Conservation (phyloP, 2,113 vertebrate species). For the Proteles cristata region DNA sequence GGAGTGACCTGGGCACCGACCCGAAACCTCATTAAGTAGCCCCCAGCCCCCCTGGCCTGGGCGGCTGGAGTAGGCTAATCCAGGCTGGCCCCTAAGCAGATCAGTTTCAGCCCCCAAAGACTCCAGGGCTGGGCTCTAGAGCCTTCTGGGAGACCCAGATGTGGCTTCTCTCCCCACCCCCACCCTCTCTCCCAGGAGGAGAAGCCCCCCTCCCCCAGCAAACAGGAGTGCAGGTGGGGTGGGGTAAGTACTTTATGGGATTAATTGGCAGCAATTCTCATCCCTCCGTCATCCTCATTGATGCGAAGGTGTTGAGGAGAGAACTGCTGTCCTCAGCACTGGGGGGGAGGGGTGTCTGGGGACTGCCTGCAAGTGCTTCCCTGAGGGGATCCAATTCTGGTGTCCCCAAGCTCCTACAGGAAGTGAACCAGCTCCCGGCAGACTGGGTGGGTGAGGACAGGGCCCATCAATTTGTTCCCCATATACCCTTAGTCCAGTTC, state of each 20-base stretch:
- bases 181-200: background rate
- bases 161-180: background rate
- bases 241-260: conserved; percentile 93
- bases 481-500: background rate
- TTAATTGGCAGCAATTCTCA: conserved; percentile 91
- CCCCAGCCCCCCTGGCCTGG: background rate
- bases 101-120: conserved; percentile 65
- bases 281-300: conserved; percentile 86
- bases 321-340: conserved; percentile 74
- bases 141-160: conserved; percentile 19
- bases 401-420: background rate
- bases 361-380: background rate
- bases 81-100: conserved; percentile 69
- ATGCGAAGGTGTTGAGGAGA: conserved; percentile 53
- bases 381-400: background rate
- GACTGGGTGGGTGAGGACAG: background rate
- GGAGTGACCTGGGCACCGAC: conserved; percentile 53
- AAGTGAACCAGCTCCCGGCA: background rate
- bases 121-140: background rate
- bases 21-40: conserved; percentile 72
- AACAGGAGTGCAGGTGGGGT: conserved; percentile 87
- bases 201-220: background rate
- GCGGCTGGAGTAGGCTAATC: conserved; percentile 61
- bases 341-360: background rate
- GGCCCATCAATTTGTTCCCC: background rate